These are phyloP conservation scores for Adelphocoris suturalis DNA, from an alignment of 2,888 invertebrate genomes.

Conservation along the genomic window DNA sequence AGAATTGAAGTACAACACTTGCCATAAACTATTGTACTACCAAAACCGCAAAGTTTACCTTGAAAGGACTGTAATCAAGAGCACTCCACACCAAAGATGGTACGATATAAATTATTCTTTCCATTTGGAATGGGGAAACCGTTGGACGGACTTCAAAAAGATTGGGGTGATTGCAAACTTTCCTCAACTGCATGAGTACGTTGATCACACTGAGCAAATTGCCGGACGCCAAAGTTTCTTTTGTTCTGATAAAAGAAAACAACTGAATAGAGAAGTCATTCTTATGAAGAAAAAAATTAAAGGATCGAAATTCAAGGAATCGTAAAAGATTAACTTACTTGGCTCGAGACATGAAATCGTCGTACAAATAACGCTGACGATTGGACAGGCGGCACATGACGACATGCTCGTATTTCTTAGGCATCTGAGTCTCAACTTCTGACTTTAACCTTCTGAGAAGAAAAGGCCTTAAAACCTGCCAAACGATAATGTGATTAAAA, in stretches of 20 bases:
- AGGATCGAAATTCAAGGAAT: conserved; percentile 69
- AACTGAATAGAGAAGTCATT: background rate
- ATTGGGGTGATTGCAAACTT: conserved; percentile 99
- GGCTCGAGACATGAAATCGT: conserved; percentile 98
- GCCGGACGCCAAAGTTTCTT: conserved; percentile 94
- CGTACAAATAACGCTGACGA: conserved; percentile 97
- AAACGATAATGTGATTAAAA: conserved; percentile 2
- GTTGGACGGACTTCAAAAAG: conserved; percentile 98
- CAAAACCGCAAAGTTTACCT: conserved; percentile 79
- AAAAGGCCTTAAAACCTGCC: conserved; percentile 93
- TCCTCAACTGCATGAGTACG: conserved; percentile 97
- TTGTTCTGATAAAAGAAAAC: conserved; percentile 84
- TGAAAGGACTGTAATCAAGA: conserved; percentile 86
- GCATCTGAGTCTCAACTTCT: conserved; percentile 98
- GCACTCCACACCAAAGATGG: conserved; percentile 87
- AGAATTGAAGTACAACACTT: too few relatives aligned
- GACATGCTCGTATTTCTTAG: conserved; percentile 97
- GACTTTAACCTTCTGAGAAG: conserved; percentile 93
- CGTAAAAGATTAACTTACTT: conserved; percentile 83
- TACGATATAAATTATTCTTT: conserved; percentile 85
- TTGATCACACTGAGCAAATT: conserved; percentile 97
- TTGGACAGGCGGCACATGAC: conserved; percentile 96
- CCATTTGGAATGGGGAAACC: conserved; percentile 94
- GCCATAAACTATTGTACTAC: too few relatives aligned
- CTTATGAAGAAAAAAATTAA: background rate